phyloP scores from a whole-genome alignment of 2,888 invertebrate species.

The Thymelicus acteon region DNA sequence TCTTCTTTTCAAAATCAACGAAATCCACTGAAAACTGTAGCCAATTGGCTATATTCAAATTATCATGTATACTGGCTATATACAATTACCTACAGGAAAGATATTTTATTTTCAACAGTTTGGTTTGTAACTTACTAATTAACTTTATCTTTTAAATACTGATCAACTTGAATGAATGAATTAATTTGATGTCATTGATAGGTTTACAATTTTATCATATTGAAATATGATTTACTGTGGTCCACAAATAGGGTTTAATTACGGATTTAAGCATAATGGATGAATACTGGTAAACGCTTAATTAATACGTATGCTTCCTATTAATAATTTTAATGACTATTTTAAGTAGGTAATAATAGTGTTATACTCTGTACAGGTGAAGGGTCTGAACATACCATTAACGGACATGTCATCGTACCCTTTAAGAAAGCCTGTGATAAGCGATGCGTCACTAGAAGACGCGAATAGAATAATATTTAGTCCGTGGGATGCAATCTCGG shows the following conservation, averaged over 20 bases:
- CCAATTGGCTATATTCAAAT: no score
- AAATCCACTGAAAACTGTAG: no score
- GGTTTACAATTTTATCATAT: not conserved
- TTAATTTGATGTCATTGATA: not conserved
- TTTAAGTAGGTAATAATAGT: not conserved
- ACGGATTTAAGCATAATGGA: not conserved
- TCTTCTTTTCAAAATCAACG: no score
- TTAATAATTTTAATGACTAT: not conserved
- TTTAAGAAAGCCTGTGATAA: constrained; percentile 69
- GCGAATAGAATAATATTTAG: constrained; percentile 84
- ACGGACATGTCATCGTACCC: constrained; percentile 60
- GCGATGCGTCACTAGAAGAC: constrained; percentile 78
- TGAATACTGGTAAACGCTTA: not conserved
- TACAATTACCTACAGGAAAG: no score
- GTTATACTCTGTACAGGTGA: constrained; percentile 58
- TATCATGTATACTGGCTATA: no score
- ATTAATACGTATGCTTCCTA: not conserved
- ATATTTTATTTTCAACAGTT: no score
- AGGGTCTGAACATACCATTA: constrained; percentile 76
- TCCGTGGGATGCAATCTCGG: constrained; percentile 80
- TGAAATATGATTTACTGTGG: constrained; percentile 6
- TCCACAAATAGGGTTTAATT: not conserved
- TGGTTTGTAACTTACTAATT: no score
- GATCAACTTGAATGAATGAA: not conserved
- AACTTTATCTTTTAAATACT: not conserved